Percentiles rank a stretch among this genome's conserved stretches.
phyloP scores from a whole-genome alignment of 2,113 vertebrate species.

The Stegastes partitus region DNA sequence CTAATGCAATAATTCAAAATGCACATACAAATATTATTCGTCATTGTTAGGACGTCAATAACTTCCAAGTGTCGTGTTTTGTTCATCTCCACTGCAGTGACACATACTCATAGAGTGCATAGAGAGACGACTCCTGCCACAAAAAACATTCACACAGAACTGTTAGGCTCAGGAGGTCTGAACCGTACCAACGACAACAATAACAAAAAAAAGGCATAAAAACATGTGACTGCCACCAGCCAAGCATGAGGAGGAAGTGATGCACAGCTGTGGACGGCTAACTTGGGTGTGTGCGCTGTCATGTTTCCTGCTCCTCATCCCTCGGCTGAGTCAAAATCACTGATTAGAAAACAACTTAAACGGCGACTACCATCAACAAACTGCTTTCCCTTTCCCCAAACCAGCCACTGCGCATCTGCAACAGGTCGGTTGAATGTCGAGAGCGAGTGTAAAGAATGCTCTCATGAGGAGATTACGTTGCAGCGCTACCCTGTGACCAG shows the following conservation, averaged over 20 bases:
- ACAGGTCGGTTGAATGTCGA: background rate
- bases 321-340: conserved; percentile 8
- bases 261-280: conserved; percentile 44
- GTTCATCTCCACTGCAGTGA: background rate
- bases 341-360: conserved; percentile 20
- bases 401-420: background rate
- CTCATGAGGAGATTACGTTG: conserved; percentile 37
- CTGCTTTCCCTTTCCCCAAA: conserved; percentile 18
- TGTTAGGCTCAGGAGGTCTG: background rate
- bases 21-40: too few relatives aligned
- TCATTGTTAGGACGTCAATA: background rate
- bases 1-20: too few relatives aligned
- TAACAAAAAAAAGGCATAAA: background rate
- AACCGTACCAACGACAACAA: conserved; percentile 28
- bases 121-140: background rate
- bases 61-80: background rate
- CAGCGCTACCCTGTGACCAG: conserved; percentile 38
- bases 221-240: conserved; percentile 28
- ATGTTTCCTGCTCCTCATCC: conserved; percentile 71
- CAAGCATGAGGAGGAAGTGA: conserved; percentile 66
- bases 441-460: conserved; percentile 29
- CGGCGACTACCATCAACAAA: conserved; percentile 13
- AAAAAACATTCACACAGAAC: conserved; percentile 16
- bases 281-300: conserved; percentile 58
- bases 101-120: background rate